Evolutionary conservation across 2,797 vertebrate genomes (phyloP).

Genomic region (Mallotus villosus): DNA sequence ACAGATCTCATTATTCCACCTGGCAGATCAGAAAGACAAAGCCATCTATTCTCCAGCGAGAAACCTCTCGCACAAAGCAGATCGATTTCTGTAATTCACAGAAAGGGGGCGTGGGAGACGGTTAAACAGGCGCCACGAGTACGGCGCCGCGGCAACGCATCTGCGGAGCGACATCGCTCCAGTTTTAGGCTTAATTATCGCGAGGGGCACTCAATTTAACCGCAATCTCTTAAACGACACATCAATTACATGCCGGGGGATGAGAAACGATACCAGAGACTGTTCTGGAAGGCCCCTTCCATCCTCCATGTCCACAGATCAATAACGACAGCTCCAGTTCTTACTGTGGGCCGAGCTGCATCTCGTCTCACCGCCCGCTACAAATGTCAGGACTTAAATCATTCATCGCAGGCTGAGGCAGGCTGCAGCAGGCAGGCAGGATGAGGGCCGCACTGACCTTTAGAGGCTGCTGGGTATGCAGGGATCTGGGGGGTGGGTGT

Average conservation of each 20-base stretch:
- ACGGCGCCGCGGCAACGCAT: no score
- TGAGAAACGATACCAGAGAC: no score
- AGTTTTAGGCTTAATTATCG: no score
- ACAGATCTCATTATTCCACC: neutral
- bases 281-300: neutral
- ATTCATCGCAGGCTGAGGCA: constrained; percentile 58
- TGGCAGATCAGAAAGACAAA: no score
- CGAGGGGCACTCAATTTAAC: no score
- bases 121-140: no score
- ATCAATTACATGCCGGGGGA: no score
- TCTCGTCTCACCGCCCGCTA: constrained; percentile 48
- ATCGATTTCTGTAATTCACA: no score
- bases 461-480: neutral
- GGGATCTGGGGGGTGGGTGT: neutral
- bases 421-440: constrained; percentile 30
- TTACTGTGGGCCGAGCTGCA: constrained; percentile 32
- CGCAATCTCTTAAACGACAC: no score
- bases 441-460: neutral
- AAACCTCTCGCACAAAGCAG: no score
- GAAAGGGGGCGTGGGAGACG: no score
- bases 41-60: neutral
- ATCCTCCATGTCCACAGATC: neutral
- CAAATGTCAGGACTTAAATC: constrained; percentile 59
- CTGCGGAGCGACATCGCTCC: no score
- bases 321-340: neutral